Percentiles rank a stretch among this genome's conserved stretches.
These are phyloP conservation scores for Dicycla oo DNA, from an alignment of 2,888 invertebrate genomes.

Conservation along the genomic window DNA sequence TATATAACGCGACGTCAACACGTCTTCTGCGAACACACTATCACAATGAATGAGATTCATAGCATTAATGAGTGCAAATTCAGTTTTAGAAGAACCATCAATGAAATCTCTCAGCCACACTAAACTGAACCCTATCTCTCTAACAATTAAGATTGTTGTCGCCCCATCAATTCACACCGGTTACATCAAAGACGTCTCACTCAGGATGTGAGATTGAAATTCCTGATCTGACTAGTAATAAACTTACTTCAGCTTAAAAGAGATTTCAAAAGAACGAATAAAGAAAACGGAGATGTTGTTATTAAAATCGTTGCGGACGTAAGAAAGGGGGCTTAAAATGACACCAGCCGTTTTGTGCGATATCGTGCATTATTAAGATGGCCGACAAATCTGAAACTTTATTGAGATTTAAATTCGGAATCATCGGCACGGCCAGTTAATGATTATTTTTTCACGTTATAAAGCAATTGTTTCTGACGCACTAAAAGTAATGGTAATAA, in stretches of 20 bases:
- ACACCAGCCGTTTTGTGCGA: conserved; percentile 75
- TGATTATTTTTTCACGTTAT: conserved; percentile 67
- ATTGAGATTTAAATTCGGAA: conserved; percentile 81
- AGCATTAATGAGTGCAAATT: conserved; percentile 69
- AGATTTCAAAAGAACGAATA: conserved; percentile 87
- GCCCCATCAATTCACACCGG: conserved; percentile 63
- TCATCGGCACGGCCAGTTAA: conserved; percentile 56
- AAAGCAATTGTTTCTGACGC: conserved; percentile 65
- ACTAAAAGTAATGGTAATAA: conserved; percentile 42
- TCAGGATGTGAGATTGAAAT: conserved; percentile 89
- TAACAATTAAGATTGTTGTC: conserved; percentile 66
- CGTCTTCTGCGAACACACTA: conserved; percentile 57
- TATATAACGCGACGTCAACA: conserved; percentile 61
- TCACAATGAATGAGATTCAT: conserved; percentile 69
- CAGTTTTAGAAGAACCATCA: conserved; percentile 66
- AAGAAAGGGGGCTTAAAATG: conserved; percentile 81
- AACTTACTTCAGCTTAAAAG: conserved; percentile 85
- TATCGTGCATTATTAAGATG: conserved; percentile 69
- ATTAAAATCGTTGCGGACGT: conserved; percentile 83
- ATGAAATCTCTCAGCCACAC: conserved; percentile 57
- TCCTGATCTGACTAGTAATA: conserved; percentile 90
- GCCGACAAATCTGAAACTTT: conserved; percentile 81
- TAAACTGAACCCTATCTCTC: conserved; percentile 67
- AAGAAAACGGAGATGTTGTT: conserved; percentile 84
- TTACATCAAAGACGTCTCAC: conserved; percentile 85